Evolutionary conservation across 2,797 vertebrate species (phyloP).

Genomic region (Coregonus sp.): DNA sequence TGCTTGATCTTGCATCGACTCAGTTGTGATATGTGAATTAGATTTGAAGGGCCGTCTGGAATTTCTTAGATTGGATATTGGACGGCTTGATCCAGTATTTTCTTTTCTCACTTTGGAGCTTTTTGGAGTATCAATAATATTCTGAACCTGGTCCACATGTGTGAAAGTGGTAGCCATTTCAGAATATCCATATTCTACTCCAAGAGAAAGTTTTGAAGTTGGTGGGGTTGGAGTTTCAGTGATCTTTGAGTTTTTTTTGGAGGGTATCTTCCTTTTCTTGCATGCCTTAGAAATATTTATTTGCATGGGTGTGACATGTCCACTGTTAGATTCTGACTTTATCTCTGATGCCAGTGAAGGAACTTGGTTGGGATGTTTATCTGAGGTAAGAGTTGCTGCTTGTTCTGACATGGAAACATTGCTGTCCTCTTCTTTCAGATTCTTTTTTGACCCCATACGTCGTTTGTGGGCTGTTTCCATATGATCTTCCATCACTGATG

Average conservation of each 20-base stretch:
- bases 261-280: neutral
- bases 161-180: neutral
- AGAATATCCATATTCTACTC: neutral
- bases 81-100: neutral
- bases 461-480: neutral
- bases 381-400: neutral
- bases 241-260: neutral
- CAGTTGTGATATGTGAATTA: neutral
- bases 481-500: neutral
- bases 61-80: neutral
- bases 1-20: neutral
- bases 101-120: neutral
- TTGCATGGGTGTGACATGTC: neutral
- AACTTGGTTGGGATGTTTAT: neutral
- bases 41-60: neutral
- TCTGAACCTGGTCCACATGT: neutral
- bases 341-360: neutral
- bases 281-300: neutral
- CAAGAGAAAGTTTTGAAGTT: neutral
- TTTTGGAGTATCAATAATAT: neutral
- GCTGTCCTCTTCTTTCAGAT: neutral
- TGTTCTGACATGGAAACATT: neutral
- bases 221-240: neutral
- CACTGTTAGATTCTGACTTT: neutral
- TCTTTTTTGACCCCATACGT: neutral